These are phyloP conservation scores for Lithophane socia DNA, from an alignment of 2,888 invertebrate genomes.

Conservation along the genomic window DNA sequence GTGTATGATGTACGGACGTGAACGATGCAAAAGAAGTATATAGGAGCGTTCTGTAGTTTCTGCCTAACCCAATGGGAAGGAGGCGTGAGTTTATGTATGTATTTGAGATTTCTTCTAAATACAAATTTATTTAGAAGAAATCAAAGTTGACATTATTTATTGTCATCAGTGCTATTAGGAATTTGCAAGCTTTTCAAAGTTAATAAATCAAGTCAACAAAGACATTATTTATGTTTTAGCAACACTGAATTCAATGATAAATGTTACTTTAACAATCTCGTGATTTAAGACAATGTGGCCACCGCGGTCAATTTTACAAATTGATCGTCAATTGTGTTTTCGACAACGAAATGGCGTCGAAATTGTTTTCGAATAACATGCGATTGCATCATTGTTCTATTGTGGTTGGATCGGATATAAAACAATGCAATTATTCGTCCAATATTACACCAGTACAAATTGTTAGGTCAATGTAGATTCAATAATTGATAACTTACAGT, in stretches of 20 bases:
- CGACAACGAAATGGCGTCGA: conserved; percentile 70
- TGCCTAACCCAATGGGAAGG: not conserved
- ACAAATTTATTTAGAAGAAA: not conserved
- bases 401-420: conserved; percentile 72
- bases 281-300: conserved; percentile 66
- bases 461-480: conserved; percentile 66
- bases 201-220: conserved; percentile 39
- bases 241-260: conserved; percentile 54
- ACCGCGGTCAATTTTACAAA: conserved; percentile 71
- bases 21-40: not conserved
- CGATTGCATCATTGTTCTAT: conserved; percentile 75
- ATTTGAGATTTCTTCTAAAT: not conserved
- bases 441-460: conserved; percentile 68
- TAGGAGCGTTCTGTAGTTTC: not conserved
- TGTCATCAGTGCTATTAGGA: not conserved
- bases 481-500: conserved; percentile 64
- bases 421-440: conserved; percentile 76
- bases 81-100: not conserved
- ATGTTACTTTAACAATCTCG: conserved; percentile 61
- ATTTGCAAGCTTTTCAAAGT: conserved; percentile 15
- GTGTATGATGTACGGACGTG: not conserved
- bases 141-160: not conserved
- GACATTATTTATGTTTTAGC: conserved; percentile 35
- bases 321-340: conserved; percentile 70
- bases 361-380: conserved; percentile 75